Evolutionary conservation across 2,888 invertebrate genomes (phyloP).

Genomic region (Morpho deidamia): DNA sequence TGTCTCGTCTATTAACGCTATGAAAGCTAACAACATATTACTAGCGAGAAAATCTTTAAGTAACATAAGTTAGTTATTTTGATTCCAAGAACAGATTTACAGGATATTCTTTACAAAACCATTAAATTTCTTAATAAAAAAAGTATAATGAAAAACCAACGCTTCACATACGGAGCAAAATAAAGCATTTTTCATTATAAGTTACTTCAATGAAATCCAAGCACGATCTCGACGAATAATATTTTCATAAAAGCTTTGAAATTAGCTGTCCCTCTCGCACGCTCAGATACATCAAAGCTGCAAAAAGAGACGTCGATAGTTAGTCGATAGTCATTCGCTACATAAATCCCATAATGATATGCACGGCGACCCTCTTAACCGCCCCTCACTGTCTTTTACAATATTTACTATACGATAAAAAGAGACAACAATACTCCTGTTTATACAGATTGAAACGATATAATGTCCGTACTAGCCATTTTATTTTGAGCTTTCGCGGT

Average conservation of each 20-base stretch:
- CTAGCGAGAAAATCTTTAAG: too few species aligned
- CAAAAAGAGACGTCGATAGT: slow-evolving; percentile 39
- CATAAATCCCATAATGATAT: slow-evolving; percentile 54
- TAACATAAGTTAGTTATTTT: not conserved
- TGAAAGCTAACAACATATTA: too few species aligned
- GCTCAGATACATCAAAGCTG: slow-evolving; percentile 9
- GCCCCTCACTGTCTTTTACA: slow-evolving; percentile 31
- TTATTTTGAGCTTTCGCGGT: slow-evolving; percentile 30
- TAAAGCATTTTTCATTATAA: slow-evolving; percentile 15
- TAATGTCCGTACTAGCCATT: slow-evolving; percentile 10
- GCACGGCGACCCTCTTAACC: slow-evolving; percentile 52
- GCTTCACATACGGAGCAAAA: slow-evolving; percentile 4
- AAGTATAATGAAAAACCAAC: slow-evolving; percentile 1
- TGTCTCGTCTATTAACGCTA: too few species aligned
- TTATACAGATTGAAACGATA: slow-evolving; percentile 18
- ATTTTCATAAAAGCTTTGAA: slow-evolving; percentile 42
- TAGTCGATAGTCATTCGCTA: slow-evolving; percentile 24
- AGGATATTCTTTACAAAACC: not conserved
- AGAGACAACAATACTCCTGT: slow-evolving; percentile 28
- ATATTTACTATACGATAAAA: slow-evolving; percentile 23
- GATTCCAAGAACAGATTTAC: not conserved
- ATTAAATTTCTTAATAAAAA: not conserved
- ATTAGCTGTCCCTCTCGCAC: slow-evolving; percentile 30
- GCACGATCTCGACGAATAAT: slow-evolving; percentile 26
- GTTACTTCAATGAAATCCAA: slow-evolving; percentile 22